Base-by-base conservation (phyloP, 2,888 invertebrate species). In the Silvanus unidentatus region DNA sequence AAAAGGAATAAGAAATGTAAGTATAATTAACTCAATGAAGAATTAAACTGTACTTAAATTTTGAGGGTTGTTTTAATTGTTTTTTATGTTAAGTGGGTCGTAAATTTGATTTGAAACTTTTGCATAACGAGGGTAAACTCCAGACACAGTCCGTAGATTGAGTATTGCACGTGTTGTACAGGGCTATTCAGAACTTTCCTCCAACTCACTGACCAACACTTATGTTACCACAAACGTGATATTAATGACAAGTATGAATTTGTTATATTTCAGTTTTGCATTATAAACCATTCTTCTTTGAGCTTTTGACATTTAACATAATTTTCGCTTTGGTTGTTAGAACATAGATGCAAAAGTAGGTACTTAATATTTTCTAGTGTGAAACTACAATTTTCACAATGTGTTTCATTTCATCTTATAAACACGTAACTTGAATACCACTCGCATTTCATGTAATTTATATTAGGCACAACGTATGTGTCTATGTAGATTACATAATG, bases 31-130 rank as follows among this genome's bases (percentile, higher is more conserved):
- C 45, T 40, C 42, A 42, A 35, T 32, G 42, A 40, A 46, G 48
- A 40, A 51, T 53, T 51, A 49, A 53, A 53, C 42, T 51, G 46
- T 40, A 46, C 47, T 51, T 45, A 46, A 53, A 49, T 48, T 42
- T 43, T 50, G 52, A 50, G 54, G 54, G 53, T 53, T 47, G 56
- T 54, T 57, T 53, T 59, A 59, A 58, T 58, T 60, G 60, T 57
- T 59, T 55, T 59, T 54, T 52, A 52, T 48, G 53, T 53, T 56
- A 57, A 60, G 57, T 53, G 55, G 53, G 49, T 53, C 58, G 54
- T 60, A 60, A 58, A 60, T 60, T 59, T 49, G 55, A 55, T 58
- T 58, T 51, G 54, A 54, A 59, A 61, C 56, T 61, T 61, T 59
- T 55, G 59, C 55, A 53, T 60, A 59, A 61, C 58, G 51, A 50